Conservation (phyloP, 2,113 vertebrate genomes). For the Sinocyclocheilus maitianheensis region DNA sequence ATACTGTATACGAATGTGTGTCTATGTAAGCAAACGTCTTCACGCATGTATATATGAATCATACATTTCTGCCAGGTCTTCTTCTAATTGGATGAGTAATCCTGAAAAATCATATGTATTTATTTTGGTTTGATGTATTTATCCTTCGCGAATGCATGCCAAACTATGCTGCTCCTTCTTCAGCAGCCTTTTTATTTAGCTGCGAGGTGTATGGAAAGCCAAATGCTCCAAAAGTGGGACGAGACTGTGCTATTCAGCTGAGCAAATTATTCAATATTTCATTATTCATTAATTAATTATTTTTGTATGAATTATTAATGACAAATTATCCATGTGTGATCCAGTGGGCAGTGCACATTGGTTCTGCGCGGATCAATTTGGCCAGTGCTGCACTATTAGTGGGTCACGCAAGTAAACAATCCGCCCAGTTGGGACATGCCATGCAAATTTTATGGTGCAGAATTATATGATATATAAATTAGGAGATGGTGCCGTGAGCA, state of each 20-base stretch:
- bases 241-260: background rate
- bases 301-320: conserved; percentile 1
- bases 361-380: background rate
- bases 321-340: background rate
- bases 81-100: background rate
- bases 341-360: background rate
- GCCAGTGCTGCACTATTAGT: background rate
- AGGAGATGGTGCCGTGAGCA: background rate
- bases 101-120: background rate
- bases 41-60: background rate
- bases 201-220: background rate
- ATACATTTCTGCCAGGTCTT: background rate
- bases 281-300: conserved; percentile 25
- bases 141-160: background rate
- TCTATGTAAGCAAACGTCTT: conserved; percentile 10
- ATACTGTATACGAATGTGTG: background rate
- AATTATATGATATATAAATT: no score
- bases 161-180: background rate
- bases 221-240: background rate
- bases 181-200: background rate
- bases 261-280: conserved; percentile 5
- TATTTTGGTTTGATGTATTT: background rate
- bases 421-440: background rate
- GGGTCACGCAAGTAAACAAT: background rate
- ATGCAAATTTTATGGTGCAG: background rate